Base-by-base conservation (phyloP, 1,140 invertebrate species). In the Drosophila ficusphila region DNA sequence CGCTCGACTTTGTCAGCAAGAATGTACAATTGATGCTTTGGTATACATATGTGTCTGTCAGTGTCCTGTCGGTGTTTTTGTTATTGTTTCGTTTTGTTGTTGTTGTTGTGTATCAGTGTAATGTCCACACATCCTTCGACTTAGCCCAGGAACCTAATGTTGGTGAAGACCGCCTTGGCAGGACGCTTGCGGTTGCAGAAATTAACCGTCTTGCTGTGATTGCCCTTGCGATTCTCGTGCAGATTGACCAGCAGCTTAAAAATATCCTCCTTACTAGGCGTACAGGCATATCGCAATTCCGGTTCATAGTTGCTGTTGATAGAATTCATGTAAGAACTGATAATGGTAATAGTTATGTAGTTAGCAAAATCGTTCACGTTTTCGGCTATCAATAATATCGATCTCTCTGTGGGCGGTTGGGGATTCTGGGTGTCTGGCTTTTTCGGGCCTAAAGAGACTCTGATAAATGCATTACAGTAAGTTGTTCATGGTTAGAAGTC, bases 101-200 rank as follows among this genome's bases (percentile, higher is more conserved):
- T n/a, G 25, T n/a, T 54, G 9, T 9, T 5, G 1, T 61, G 16
- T 41, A 18, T 41, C 21, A n/a, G 38, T 29, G 38, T 19, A 36
- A 36, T 16, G 7, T 16, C 7, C 14, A 9, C n/a, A 6, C 8
- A 4, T 42, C 41, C 38, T 47, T 25, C 14, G 6, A 5, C 36
- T 76, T 91, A 92, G 53, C 94, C 94, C 38, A 94, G 79, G 76
- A 94, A 94, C n/a, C 94, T 92, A 57, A 94, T 94, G 76, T 94
- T 94, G 57, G 94, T 94, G 72, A 94, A 94, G 11, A 94, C 92
- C 6, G 92, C 90, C 44, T 92, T 92, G 12, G 94, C 93, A 0
- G 93, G 93, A 64, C 94, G 92, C 57, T 92, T 93, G 27, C 94
- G 91, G 79, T 94, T 94, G 75, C 94, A 94, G 82, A 94, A 94